These are phyloP conservation scores for Ethmia dodecea DNA, from an alignment of 2,888 invertebrate genomes.

Conservation along the genomic window DNA sequence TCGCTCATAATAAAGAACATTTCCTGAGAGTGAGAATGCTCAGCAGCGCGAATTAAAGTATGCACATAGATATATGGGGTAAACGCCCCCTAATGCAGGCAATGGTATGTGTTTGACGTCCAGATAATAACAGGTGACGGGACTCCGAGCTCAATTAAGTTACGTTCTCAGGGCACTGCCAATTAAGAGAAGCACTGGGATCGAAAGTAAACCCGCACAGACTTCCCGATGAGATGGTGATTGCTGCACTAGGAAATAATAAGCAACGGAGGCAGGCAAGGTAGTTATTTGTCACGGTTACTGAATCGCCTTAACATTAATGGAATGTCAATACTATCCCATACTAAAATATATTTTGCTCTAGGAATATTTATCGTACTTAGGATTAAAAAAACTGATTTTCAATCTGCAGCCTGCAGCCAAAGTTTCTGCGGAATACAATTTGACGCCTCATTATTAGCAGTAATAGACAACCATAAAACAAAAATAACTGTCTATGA, in stretches of 20 bases:
- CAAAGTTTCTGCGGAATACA: no score
- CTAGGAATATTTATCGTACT: no score
- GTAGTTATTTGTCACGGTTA: constrained; percentile 36
- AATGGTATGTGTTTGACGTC: constrained; percentile 42
- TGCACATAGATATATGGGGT: constrained; percentile 45
- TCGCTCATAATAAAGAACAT: constrained; percentile 21
- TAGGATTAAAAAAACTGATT: no score
- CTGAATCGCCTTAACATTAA: constrained; percentile 25
- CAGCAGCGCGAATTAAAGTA: constrained; percentile 43
- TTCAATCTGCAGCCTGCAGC: no score
- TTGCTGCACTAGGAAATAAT: constrained; percentile 28
- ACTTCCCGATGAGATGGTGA: constrained; percentile 26
- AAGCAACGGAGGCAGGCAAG: constrained; percentile 26
- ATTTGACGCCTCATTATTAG: no score
- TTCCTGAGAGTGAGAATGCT: constrained; percentile 33
- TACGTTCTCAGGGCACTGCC: constrained; percentile 45
- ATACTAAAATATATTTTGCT: no score
- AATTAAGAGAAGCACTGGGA: constrained; percentile 51
- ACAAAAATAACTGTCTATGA: no score
- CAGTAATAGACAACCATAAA: no score
- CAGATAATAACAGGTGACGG: constrained; percentile 49
- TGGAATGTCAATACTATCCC: no score
- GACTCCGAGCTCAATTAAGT: constrained; percentile 43
- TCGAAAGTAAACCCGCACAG: constrained; percentile 32
- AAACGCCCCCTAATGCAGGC: constrained; percentile 45